phyloP scores from a whole-genome alignment of 2,888 invertebrate species.

The Priocnemis perturbator region DNA sequence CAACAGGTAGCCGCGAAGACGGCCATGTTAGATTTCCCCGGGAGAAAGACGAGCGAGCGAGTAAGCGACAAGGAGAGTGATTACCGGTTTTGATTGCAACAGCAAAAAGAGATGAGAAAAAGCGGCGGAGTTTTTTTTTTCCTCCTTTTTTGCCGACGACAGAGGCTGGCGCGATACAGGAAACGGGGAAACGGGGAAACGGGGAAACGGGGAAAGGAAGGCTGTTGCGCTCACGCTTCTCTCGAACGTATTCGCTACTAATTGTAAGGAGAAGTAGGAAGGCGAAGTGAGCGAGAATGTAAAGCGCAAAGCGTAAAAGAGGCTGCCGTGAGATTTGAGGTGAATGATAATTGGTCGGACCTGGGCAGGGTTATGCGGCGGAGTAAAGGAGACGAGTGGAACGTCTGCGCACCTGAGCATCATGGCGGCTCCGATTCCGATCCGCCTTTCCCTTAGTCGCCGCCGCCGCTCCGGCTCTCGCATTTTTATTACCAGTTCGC shows the following conservation, averaged over 20 bases:
- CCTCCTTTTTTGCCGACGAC: too few relatives aligned
- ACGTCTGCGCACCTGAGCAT: conserved; percentile 67
- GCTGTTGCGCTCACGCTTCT: too few relatives aligned
- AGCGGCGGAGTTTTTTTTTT: too few relatives aligned
- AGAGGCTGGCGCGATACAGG: too few relatives aligned
- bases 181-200: too few relatives aligned
- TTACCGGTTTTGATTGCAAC: background rate
- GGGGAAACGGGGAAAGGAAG: too few relatives aligned
- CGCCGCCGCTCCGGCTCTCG: conserved; percentile 55
- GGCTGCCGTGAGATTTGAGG: background rate
- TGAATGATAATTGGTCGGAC: conserved; percentile 5
- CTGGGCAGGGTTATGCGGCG: background rate
- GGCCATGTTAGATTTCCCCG: conserved; percentile 7
- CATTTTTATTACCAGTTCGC: background rate
- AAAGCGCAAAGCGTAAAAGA: too few relatives aligned
- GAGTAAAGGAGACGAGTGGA: conserved; percentile 43
- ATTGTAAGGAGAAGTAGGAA: background rate
- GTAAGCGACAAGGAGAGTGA: background rate
- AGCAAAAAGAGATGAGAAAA: background rate
- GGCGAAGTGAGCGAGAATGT: background rate
- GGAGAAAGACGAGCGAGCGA: background rate
- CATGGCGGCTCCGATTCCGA: conserved; percentile 49
- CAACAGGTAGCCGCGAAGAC: background rate
- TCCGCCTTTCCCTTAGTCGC: conserved; percentile 67
- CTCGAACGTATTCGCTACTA: too few relatives aligned